phyloP scores from a whole-genome alignment of 1,140 invertebrate genomes.

The Oryzaephilus surinamensis region DNA sequence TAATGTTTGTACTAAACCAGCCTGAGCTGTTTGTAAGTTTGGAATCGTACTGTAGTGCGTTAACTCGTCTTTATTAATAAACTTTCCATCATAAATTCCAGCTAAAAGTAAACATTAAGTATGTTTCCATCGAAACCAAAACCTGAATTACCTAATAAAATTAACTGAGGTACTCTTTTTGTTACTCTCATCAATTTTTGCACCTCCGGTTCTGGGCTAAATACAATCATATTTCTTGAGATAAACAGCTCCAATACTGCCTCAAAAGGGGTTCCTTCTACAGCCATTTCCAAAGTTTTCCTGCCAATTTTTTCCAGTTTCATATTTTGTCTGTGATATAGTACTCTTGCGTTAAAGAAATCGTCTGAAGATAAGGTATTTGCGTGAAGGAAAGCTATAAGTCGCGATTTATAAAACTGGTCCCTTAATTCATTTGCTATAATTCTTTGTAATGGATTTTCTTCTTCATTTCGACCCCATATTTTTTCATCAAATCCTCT shows the following conservation, averaged over 20 bases:
- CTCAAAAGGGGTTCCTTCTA: conserved; percentile 50
- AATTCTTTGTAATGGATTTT: conserved; percentile 57
- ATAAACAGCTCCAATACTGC: conserved; percentile 44
- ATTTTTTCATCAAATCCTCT: conserved; percentile 13
- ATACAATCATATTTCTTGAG: conserved; percentile 48
- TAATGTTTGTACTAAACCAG: conserved; percentile 51
- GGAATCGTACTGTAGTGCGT: conserved; percentile 50
- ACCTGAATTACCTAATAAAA: conserved; percentile 45
- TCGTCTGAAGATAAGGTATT: conserved; percentile 54
- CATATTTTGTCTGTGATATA: conserved; percentile 53
- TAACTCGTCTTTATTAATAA: conserved; percentile 56
- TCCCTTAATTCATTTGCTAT: conserved; percentile 55
- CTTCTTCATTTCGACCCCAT: conserved; percentile 10
- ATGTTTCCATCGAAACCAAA: too few relatives aligned
- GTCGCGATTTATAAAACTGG: conserved; percentile 57
- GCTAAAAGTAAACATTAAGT: too few relatives aligned
- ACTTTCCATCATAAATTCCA: conserved; percentile 52
- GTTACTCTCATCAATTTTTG: conserved; percentile 45
- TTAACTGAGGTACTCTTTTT: conserved; percentile 50
- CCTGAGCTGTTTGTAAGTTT: conserved; percentile 46
- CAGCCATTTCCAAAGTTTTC: conserved; percentile 46
- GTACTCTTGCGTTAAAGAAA: conserved; percentile 46
- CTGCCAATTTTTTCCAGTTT: conserved; percentile 49
- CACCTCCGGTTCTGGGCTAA: conserved; percentile 49
- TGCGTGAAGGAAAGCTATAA: conserved; percentile 56